Evolutionary conservation across 2,113 vertebrate species (phyloP).

Genomic region (Excalfactoria chinensis): DNA sequence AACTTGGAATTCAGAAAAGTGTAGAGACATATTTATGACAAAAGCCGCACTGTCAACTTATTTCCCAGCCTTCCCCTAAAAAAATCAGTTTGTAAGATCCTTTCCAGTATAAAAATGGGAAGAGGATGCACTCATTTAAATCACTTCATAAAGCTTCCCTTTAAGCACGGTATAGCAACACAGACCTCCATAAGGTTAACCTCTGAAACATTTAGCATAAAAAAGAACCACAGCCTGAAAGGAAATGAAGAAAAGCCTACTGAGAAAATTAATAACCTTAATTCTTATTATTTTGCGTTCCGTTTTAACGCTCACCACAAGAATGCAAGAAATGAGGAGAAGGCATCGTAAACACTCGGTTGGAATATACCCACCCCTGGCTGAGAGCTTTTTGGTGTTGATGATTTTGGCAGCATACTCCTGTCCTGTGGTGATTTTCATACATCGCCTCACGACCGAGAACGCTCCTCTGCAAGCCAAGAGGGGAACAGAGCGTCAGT

Average conservation of each 20-base stretch:
- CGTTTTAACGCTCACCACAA: neutral
- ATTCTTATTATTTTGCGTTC: neutral
- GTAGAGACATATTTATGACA: slow-evolving; percentile 17
- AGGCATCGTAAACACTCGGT: neutral
- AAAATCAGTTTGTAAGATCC: neutral
- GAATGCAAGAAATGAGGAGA: neutral
- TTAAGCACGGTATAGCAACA: neutral
- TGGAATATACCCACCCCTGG: slow-evolving; percentile 86
- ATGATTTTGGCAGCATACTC: slow-evolving; percentile 98
- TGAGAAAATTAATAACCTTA: neutral
- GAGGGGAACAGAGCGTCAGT: slow-evolving; percentile 63
- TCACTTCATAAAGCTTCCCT: neutral
- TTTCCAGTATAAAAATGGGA: neutral
- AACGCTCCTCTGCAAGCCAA: slow-evolving; percentile 90
- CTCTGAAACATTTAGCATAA: neutral
- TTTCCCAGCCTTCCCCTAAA: neutral
- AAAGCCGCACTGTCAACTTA: slow-evolving; percentile 1
- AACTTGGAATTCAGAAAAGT: slow-evolving; percentile 32
- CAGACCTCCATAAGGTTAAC: neutral
- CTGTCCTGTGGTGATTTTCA: slow-evolving; percentile 96
- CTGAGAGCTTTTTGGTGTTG: slow-evolving; percentile 98
- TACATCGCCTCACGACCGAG: slow-evolving; percentile 94
- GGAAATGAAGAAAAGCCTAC: accelerated
- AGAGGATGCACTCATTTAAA: neutral
- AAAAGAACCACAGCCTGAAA: no score